phyloP scores from a whole-genome alignment of 2,113 vertebrate species.

The Apus apus region DNA sequence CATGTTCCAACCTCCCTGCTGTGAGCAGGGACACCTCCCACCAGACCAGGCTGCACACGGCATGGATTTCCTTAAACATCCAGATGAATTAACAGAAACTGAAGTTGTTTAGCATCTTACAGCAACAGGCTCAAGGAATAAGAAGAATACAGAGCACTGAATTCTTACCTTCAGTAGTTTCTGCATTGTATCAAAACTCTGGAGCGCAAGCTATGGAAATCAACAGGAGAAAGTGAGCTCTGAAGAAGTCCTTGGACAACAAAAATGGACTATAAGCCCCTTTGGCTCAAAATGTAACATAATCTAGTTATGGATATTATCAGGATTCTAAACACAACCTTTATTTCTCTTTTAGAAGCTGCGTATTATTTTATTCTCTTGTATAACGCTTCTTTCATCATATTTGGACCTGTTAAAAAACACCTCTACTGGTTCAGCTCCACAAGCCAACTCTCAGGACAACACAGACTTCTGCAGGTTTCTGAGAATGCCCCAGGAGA shows the following conservation, averaged over 20 bases:
- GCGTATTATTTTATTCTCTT: background rate
- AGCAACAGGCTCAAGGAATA: background rate
- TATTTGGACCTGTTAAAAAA: background rate
- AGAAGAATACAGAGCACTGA: background rate
- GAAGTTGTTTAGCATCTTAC: background rate
- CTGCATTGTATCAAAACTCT: slow-evolving; percentile 91
- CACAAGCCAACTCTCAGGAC: background rate
- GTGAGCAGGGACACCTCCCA: no score
- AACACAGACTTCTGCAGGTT: background rate
- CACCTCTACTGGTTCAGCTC: slow-evolving; percentile 37
- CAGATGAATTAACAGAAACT: background rate
- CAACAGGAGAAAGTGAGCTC: background rate
- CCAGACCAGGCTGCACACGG: no score
- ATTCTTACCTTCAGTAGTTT: slow-evolving; percentile 88
- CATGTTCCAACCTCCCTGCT: no score
- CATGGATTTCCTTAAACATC: background rate
- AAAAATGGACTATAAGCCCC: background rate
- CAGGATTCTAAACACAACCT: background rate
- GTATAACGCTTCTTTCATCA: background rate
- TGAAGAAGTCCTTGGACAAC: background rate
- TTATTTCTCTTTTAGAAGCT: background rate
- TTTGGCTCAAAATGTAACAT: background rate
- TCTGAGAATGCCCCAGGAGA: background rate
- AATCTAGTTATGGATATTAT: background rate
- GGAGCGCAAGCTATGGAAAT: slow-evolving; percentile 85